Conservation (phyloP, 2,888 invertebrate species). For the Lycaena phlaeas region DNA sequence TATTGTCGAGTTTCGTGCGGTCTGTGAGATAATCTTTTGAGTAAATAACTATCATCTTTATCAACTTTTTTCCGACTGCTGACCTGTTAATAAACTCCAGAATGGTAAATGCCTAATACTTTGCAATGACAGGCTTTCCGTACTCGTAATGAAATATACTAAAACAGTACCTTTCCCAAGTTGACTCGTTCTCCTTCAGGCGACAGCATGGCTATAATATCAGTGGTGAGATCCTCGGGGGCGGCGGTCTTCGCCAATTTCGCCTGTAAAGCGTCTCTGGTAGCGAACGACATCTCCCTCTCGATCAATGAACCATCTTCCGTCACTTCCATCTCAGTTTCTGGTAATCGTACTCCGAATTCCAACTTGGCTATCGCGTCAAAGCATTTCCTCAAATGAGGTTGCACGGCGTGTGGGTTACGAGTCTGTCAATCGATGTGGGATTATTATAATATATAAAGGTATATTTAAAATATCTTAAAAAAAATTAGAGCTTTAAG, state of each 20-base stretch:
- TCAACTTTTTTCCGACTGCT: no score
- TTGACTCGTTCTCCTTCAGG: conserved; percentile 89
- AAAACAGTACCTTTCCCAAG: conserved; percentile 83
- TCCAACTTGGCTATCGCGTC: conserved; percentile 86
- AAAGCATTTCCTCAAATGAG: conserved; percentile 91
- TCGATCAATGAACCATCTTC: conserved; percentile 64
- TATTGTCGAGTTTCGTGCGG: no score
- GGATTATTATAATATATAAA: no score
- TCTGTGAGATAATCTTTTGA: no score
- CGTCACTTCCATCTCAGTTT: conserved; percentile 65
- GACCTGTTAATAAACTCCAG: no score
- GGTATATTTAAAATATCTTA: no score
- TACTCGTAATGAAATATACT: no score
- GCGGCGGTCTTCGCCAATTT: conserved; percentile 48
- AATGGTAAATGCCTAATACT: no score
- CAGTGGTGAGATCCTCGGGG: conserved; percentile 77
- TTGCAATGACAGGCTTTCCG: no score
- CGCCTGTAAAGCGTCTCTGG: conserved; percentile 52
- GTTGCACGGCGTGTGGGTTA: conserved; percentile 91
- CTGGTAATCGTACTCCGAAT: conserved; percentile 76
- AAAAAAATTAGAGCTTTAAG: no score
- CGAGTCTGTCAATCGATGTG: conserved; percentile 80
- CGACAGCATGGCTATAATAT: conserved; percentile 91
- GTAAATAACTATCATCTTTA: no score
- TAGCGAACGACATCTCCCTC: conserved; percentile 54